Percentiles rank a stretch among this genome's conserved stretches.
These are phyloP conservation scores for Micronycteris hirsuta DNA, from an alignment of 2,113 vertebrate species.

Conservation along the genomic window DNA sequence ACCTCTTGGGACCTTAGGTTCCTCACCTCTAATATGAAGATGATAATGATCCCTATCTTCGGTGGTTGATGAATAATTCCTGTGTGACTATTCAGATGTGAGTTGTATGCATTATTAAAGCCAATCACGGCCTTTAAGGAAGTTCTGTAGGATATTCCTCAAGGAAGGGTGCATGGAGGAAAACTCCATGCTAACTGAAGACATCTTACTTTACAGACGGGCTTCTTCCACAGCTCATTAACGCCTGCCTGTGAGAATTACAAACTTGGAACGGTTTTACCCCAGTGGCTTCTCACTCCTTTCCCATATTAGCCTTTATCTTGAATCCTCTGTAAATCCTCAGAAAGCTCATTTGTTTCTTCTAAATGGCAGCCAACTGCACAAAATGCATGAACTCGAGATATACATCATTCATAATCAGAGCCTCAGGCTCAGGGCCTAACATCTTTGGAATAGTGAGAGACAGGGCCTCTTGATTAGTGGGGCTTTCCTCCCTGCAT, in stretches of 20 bases:
- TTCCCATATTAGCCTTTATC: background rate
- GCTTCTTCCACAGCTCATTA: background rate
- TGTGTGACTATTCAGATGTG: background rate
- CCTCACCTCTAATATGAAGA: background rate
- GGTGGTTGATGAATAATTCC: background rate
- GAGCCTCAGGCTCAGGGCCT: background rate
- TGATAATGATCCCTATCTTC: background rate
- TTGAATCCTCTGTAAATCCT: background rate
- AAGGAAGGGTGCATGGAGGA: background rate
- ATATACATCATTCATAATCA: background rate
- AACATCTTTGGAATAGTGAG: background rate
- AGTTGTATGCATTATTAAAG: background rate
- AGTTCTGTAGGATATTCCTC: background rate
- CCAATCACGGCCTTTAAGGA: background rate
- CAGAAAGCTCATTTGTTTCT: background rate
- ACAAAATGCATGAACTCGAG: background rate
- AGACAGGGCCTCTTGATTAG: background rate
- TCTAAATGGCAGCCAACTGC: background rate
- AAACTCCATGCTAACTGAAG: rapidly evolving
- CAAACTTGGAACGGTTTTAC: background rate
- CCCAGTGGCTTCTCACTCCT: background rate
- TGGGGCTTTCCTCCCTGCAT: background rate
- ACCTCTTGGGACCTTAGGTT: background rate
- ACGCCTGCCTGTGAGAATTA: background rate
- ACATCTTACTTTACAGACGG: background rate